Conservation (phyloP, 2,113 vertebrate species). For the Megaptera novaeangliae region DNA sequence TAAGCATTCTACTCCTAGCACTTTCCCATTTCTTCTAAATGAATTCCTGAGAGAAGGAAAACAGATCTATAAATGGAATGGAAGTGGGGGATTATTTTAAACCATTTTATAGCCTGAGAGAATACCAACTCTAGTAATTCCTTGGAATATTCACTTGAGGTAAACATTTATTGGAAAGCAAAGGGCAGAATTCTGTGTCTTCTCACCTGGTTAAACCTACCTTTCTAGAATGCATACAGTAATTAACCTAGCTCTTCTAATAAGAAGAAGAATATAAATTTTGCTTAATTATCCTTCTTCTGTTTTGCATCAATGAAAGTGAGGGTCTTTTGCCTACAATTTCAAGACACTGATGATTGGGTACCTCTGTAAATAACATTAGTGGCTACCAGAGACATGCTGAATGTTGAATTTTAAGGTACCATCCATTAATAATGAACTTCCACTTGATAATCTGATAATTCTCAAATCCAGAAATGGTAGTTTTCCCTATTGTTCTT, state of each 20-base stretch:
- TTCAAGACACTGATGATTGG: background rate
- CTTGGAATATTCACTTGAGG: background rate
- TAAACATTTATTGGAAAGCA: background rate
- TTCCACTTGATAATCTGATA: background rate
- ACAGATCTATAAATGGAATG: background rate
- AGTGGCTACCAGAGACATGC: background rate
- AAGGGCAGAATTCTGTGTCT: background rate
- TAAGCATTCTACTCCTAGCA: background rate
- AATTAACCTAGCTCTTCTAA: background rate
- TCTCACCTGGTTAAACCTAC: background rate
- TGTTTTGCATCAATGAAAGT: background rate
- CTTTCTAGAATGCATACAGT: background rate
- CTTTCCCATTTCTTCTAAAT: conserved; percentile 13
- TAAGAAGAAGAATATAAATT: background rate
- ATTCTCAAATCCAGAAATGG: background rate
- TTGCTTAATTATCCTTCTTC: background rate
- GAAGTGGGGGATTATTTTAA: background rate
- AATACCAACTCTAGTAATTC: background rate
- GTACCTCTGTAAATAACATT: background rate
- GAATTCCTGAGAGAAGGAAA: conserved; percentile 17
- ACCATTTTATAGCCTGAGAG: conserved; percentile 22
- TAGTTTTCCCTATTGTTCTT: background rate
- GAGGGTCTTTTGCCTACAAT: background rate
- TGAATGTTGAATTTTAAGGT: background rate
- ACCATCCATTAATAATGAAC: background rate